A percentile compares a stretch with the other conserved stretches of the same genome.
Evolutionary conservation across 2,113 vertebrate species (phyloP).

Genomic region (Labeo rohita): DNA sequence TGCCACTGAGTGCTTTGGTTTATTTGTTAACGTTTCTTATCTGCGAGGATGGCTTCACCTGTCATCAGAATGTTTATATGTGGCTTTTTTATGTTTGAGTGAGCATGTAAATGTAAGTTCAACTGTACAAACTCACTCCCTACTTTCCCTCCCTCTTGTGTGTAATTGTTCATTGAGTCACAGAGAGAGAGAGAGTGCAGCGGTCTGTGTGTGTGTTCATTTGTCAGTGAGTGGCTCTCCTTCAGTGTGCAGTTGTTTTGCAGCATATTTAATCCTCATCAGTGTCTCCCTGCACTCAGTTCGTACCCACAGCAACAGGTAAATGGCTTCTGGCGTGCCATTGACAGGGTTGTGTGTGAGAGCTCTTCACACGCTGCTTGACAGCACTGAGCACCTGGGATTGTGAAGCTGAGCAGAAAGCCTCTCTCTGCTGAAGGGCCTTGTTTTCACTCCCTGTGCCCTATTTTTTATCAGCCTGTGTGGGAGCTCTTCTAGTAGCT

Average conservation of each 20-base stretch:
- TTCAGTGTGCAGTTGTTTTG: slow-evolving; percentile 71
- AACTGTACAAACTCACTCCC: slow-evolving; percentile 1
- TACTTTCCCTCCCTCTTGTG: not conserved
- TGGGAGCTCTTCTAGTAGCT: slow-evolving; percentile 65
- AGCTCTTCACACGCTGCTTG: slow-evolving; percentile 86
- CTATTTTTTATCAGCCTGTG: slow-evolving; percentile 68
- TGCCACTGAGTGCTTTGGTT: slow-evolving; percentile 6
- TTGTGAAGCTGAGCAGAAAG: slow-evolving; percentile 88
- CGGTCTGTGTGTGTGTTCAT: slow-evolving; percentile 23
- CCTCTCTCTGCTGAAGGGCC: slow-evolving; percentile 82
- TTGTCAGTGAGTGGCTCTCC: slow-evolving; percentile 42
- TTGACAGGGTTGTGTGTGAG: slow-evolving; percentile 81
- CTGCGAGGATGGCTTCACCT: not conserved
- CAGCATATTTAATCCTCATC: slow-evolving; percentile 87
- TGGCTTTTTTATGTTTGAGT: slow-evolving; percentile 12
- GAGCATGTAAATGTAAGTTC: not conserved
- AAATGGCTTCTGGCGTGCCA: slow-evolving; percentile 93
- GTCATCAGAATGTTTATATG: not conserved
- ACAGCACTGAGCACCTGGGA: slow-evolving; percentile 92
- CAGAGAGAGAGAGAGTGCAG: slow-evolving; percentile 3
- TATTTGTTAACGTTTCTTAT: not conserved
- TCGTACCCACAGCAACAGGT: slow-evolving; percentile 88
- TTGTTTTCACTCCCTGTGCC: slow-evolving; percentile 90
- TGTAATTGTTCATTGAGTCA: slow-evolving; percentile 41
- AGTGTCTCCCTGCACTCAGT: slow-evolving; percentile 84